Evolutionary conservation across 2,113 vertebrate species (phyloP), one percentile per base, ranked within the genome.

Genomic region (Tenrec ecaudatus): DNA sequence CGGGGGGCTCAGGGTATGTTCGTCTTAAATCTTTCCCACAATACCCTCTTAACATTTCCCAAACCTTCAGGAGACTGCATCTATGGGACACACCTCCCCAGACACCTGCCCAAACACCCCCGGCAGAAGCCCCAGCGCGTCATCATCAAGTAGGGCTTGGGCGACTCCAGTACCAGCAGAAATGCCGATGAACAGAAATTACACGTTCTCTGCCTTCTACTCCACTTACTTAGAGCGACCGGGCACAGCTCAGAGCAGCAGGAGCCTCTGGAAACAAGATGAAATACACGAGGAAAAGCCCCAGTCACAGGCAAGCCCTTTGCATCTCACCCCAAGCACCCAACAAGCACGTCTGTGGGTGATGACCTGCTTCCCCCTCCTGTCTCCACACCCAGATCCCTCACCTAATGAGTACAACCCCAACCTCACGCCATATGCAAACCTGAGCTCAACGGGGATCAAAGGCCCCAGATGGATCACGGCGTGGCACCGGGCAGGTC

Each of bases 181-280:
- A 40, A 11, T 79, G 68, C 12, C 23, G 64, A 89, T 1, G 27
- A 69, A 43, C 17, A 38, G 75, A 77, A 66, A 36, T 6, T 19
- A 15, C 12, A 14, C 53, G 57, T 86, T 33, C 43, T 69, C 71
- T 68, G 77, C 29, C 43, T 86, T 95, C 71, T 9, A 14, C 31
- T 17, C 33, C 0, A 4, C 27, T 47, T 5, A 47, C 31, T 57
- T 6, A 60, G 40, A 69, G 20, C 3, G 11, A 9, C 0, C 0
- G 25, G 9, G 22, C 33, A 53, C 0, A 22, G n/a, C 47, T 1
- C 4, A 53, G 47, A 7, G 40, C 1, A 16, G 4, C 73, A 23
- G 0, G 31, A 58, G 69, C 11, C 14, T 53, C 6, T 77, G 38
- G 43, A 43, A 77, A 77, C 40, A 43, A 25, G 3, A 38, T 0